phyloP scores from a whole-genome alignment of 2,797 vertebrate genomes.

The Cephalopachus bancanus region DNA sequence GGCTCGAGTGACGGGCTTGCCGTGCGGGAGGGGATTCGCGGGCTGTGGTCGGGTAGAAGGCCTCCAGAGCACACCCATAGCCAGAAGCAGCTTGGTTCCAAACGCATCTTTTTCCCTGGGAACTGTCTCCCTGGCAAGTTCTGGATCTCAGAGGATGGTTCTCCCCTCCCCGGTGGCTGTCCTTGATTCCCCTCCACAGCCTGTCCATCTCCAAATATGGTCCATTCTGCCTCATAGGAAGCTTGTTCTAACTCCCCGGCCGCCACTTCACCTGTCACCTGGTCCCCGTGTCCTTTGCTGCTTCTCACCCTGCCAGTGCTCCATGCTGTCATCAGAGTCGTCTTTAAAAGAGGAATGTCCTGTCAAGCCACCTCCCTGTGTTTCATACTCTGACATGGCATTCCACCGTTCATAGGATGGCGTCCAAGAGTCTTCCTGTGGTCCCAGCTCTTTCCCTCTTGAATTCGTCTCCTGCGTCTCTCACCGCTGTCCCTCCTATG shows the following conservation, averaged over 20 bases:
- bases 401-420: background rate
- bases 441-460: background rate
- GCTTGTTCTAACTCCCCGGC: background rate
- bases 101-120: background rate
- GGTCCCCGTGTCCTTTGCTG: background rate
- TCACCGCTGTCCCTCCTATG: rapidly evolving
- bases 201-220: background rate
- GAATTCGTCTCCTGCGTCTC: background rate
- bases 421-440: background rate
- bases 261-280: background rate
- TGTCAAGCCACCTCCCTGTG: background rate
- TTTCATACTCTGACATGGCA: rapidly evolving
- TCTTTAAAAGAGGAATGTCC: background rate
- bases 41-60: background rate
- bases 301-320: background rate
- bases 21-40: background rate
- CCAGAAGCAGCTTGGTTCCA: background rate
- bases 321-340: background rate
- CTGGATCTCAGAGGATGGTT: background rate
- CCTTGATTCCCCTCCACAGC: background rate
- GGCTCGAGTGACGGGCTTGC: background rate
- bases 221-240: background rate
- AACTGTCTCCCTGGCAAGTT: too few relatives aligned
- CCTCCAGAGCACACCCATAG: background rate
- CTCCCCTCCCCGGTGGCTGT: background rate